Base-by-base conservation (phyloP, 2,113 vertebrate species). In the Pedetes capensis region DNA sequence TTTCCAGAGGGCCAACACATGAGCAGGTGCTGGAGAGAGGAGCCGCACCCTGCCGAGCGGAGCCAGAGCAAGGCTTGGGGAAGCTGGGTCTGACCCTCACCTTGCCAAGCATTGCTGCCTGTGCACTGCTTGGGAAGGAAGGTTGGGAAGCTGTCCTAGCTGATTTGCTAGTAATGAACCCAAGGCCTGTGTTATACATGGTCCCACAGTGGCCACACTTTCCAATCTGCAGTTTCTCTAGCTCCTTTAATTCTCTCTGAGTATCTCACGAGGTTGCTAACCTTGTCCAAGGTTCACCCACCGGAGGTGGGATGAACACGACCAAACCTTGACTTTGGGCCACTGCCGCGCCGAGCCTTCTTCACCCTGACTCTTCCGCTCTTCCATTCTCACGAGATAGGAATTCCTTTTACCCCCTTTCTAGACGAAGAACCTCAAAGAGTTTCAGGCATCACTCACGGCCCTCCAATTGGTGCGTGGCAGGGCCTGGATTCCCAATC, bases 1-100 rank as follows among this genome's bases (percentile, higher is more conserved):
- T 16, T 49, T 55, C 49, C 6, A 29, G 20, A 87, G 64, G 53
- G 13, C 1, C 13, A 23, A 47, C 39, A 34, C 1, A 29, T 16
- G 49, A 47, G 61, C 20, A 3, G 17, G 5, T 53, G 12, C 25
- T 25, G 7, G 29, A 6, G 42, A 51, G 16, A 29, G 37, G 9
- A 63, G 1, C 5, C 57, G 5, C 0, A 2, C 37, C 6, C 25
- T 42, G 25, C 0, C 2, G 14, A 5, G 6, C 66, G 39, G 4
- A 72, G 5, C 53, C 25, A 49, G 10, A 59, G 9, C 2, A 6
- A n/a, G 14, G 22, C 5, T 2, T 5, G 4, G 3, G 29, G 53
- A 4, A 0, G 1, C 39, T 1, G 17, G 14, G 5, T 17, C 61
- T 79, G 23, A 2, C 47, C 20, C 29, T 88, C 10, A 55, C 17